phyloP scores from a whole-genome alignment of 2,797 vertebrate species.

The Darevskia nairensis region DNA sequence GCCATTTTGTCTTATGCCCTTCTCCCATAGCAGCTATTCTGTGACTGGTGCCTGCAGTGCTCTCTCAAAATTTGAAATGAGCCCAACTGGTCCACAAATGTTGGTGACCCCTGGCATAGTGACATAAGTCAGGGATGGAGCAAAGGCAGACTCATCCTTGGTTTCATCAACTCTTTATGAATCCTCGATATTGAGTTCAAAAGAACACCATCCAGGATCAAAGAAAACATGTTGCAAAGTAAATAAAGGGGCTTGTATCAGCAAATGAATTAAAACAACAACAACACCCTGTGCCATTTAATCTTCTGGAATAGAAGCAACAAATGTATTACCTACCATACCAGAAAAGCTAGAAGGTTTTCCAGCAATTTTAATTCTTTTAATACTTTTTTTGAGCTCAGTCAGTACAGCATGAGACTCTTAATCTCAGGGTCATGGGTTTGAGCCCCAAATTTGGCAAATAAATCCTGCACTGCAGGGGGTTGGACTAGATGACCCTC shows the following conservation, averaged over 20 bases:
- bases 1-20: too few species aligned
- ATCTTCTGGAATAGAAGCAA: not conserved
- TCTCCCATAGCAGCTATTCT: too few species aligned
- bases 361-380: constrained; percentile 29
- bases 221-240: not conserved
- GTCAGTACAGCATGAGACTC: too few species aligned
- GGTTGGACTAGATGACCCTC: too few species aligned
- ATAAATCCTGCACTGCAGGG: too few species aligned
- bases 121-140: too few species aligned
- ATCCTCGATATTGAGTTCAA: not conserved
- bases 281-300: not conserved
- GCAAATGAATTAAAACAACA: constrained; percentile 18
- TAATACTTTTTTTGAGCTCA: not conserved
- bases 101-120: too few species aligned
- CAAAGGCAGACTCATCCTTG: not conserved
- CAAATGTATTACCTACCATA: accelerated
- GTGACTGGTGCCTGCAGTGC: too few species aligned
- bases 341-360: constrained; percentile 28
- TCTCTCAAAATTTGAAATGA: too few species aligned
- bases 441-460: too few species aligned
- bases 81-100: too few species aligned
- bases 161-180: not conserved
- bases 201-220: not conserved
- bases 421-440: too few species aligned
- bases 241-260: constrained; percentile 15